Conservation (phyloP, 2,113 vertebrate species). For the Xenus cinereus region DNA sequence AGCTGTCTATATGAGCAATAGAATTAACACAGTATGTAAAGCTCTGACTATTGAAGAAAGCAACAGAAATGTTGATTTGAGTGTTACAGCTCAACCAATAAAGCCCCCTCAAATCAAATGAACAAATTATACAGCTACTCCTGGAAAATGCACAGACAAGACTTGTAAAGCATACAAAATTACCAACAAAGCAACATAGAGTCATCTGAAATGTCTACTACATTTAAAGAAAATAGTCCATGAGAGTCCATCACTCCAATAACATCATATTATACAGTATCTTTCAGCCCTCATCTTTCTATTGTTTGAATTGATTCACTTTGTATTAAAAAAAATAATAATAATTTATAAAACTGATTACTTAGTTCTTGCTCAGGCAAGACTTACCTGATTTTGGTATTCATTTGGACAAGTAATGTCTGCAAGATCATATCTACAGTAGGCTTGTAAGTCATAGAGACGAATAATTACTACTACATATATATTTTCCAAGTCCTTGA, state of each 20-base stretch:
- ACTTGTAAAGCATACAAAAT: neutral
- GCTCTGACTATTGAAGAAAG: slow-evolving; percentile 29
- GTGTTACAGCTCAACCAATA: slow-evolving; percentile 14
- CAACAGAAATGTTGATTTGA: slow-evolving; percentile 28
- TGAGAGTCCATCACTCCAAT: neutral
- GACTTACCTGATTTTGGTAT: neutral
- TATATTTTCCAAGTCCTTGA: neutral
- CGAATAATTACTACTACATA: neutral
- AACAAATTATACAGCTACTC: neutral
- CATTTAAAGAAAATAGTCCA: neutral
- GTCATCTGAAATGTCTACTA: neutral
- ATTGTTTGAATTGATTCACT: neutral
- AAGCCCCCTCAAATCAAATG: neutral
- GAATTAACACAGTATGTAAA: slow-evolving; percentile 34
- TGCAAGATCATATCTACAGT: neutral
- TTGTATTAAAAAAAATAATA: neutral
- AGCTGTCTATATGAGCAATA: slow-evolving; percentile 17
- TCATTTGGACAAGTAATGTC: neutral
- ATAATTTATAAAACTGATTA: neutral
- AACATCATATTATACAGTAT: neutral
- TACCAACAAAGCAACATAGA: neutral
- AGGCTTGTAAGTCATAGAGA: neutral
- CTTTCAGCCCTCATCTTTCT: neutral
- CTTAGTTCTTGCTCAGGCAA: neutral
- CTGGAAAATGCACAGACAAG: neutral